These are phyloP conservation scores for Indri indri DNA, from an alignment of 2,113 vertebrate species.

Conservation along the genomic window DNA sequence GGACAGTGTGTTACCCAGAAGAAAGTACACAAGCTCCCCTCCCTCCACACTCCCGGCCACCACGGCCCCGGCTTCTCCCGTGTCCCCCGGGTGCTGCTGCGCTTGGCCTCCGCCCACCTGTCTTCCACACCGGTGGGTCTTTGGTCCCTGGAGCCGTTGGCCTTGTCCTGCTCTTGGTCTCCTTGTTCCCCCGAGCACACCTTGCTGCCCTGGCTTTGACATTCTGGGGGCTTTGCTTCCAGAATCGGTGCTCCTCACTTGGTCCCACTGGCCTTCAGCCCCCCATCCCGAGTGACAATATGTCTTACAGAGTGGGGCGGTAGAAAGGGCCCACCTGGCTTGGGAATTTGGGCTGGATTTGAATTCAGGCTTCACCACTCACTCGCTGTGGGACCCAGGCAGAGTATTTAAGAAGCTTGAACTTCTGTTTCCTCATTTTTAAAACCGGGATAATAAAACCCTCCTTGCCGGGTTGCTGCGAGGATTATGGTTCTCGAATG, in stretches of 20 bases:
- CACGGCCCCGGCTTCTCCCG: fast-evolving
- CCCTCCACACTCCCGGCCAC: fast-evolving
- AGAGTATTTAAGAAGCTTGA: not conserved
- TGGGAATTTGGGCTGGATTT: not conserved
- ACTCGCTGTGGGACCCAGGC: not conserved
- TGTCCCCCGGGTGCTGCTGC: fast-evolving
- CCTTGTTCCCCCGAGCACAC: not conserved
- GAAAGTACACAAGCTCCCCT: too few relatives aligned
- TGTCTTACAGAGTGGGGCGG: not conserved
- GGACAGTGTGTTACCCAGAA: not conserved
- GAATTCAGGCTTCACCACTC: not conserved
- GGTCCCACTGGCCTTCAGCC: not conserved
- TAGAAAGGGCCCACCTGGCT: not conserved
- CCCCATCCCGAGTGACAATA: not conserved
- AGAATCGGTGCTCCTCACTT: not conserved
- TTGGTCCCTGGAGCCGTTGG: not conserved
- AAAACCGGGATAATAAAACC: not conserved
- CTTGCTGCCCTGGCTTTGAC: not conserved
- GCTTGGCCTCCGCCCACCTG: not conserved
- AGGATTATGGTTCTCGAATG: not conserved
- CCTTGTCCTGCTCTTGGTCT: not conserved
- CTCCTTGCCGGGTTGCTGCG: not conserved
- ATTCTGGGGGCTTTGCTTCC: not conserved
- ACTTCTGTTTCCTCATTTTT: not conserved
- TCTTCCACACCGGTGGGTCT: not conserved